Base-by-base conservation (phyloP, 2,113 vertebrate genomes). In the Laticauda colubrina region DNA sequence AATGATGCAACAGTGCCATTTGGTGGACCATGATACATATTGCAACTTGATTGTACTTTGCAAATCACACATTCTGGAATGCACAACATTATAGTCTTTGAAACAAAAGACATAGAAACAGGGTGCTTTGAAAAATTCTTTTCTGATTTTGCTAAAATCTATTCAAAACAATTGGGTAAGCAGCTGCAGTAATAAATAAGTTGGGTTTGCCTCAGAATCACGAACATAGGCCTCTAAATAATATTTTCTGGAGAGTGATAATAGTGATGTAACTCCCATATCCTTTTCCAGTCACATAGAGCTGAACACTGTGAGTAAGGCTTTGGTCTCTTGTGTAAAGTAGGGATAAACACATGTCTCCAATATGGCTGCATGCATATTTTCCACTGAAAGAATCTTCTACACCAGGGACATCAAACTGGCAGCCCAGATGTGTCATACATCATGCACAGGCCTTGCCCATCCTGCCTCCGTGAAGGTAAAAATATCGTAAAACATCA, bases 1-100 rank as follows among this genome's bases (percentile, higher is more conserved):
- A 20, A 29, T 61, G 89, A 92, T 51, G 87, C 89, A 81, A 29
- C 29, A 94, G 88, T 94, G 93, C 53, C 91, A 81, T 12, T 0
- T 4, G 2, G 21, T 91, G 92, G 85, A 53, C 26, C 85, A 24
- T 26, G 11, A 3, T 0, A 0, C 61, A 43, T n/a, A 69, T 8
- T 45, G 45, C 89, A 95, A 91, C 24, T 86, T 64, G 39, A 85
- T 89, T 34, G 6, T 85, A n/a, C 23, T 26, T 6, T 87, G 56
- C 55, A 29, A 57, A 21, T 12, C 34, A 51, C 26, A 86, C 54
- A 29, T 55, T 24, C 8, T 24, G 69, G 51, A 24, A 24, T 10
- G 26, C 29, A 86, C 12, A 29, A 39, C 29, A 51, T 39, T n/a
- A 1, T 24, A 87, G 61, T 53, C 45, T 87, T 18, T n/a, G 23